Evolutionary conservation across 2,888 invertebrate genomes (phyloP), one percentile per base, ranked within the genome.

Genomic region (Hylaea fasciaria): DNA sequence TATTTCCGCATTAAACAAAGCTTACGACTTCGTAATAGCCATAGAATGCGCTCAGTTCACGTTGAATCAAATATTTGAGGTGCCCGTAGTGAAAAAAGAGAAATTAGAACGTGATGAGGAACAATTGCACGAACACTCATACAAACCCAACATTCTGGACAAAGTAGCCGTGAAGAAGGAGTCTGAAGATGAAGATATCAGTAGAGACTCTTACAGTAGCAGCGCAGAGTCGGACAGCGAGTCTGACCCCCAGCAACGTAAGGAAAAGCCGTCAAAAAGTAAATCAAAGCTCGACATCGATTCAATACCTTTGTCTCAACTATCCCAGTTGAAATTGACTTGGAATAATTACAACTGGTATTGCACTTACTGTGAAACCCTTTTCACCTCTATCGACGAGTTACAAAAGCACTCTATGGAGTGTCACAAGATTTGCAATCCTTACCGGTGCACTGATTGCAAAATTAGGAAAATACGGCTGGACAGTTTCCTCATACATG

Each of bases 401-500:
- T 78, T 95, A 14, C 89, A 93, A 57, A 84, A 85, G 7, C 95
- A 95, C 79, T 94, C 94, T 29, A 88, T 93, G 66, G 85, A 89
- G 40, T 90, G 91, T 54, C 95, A 95, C 71, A 92, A 93, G 57
- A 93, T 93, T 63, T 92, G 93, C 50, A 93, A 94, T 13, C 93
- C 94, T 43, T 95, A 93, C 73, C 90, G 93, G 72, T 95, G 95
- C 73, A 93, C 93, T 0, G 94, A 95, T 70, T 95, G 95, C 68
- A 85, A 86, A 45, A 67, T 72, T 0, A 76, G 81, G 1, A 89
- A 83, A 54, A 57, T 84, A 40, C 59, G 73, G 11, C 69, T 89
- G 0, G 80, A 87, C 16, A 77, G 70, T 12, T 89, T 87, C 37
- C 13, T 89, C 1, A 62, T 77, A 4, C 95, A 95, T 70, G 93